These are phyloP conservation scores for Hepsetus odoe DNA, from an alignment of 2,113 vertebrate species.

Conservation along the genomic window DNA sequence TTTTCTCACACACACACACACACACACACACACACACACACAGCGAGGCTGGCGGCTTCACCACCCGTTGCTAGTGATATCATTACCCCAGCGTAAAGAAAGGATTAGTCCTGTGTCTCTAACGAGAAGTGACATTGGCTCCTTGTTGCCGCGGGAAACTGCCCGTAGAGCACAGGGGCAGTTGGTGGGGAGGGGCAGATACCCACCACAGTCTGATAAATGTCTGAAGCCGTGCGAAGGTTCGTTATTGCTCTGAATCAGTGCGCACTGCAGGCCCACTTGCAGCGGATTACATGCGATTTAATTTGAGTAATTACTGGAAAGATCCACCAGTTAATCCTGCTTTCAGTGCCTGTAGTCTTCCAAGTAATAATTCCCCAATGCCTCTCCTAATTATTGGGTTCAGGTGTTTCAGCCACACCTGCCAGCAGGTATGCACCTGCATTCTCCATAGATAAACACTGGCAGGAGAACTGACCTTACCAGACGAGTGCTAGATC, in stretches of 20 bases:
- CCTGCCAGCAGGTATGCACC: too few species aligned
- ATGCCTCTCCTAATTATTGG: too few species aligned
- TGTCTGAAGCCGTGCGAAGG: neutral
- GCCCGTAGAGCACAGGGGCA: constrained; percentile 55
- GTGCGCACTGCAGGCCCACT: too few species aligned
- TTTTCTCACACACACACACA: constrained; percentile 19
- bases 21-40: constrained; percentile 18
- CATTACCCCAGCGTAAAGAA: constrained; percentile 59
- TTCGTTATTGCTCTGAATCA: neutral
- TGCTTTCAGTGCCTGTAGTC: too few species aligned
- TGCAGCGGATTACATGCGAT: too few species aligned
- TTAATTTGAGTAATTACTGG: too few species aligned
- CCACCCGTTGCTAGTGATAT: constrained; percentile 69
- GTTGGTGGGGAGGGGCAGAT: constrained; percentile 35
- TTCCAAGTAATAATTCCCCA: too few species aligned
- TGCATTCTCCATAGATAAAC: too few species aligned
- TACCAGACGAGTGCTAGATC: too few species aligned
- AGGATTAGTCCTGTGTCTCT: constrained; percentile 74
- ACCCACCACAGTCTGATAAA: neutral
- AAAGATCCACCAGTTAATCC: too few species aligned
- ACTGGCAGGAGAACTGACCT: too few species aligned
- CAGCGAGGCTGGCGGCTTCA: constrained; percentile 28
- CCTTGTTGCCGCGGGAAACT: constrained; percentile 69
- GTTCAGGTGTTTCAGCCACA: too few species aligned
- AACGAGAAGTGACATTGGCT: constrained; percentile 78